Percentiles rank a stretch among this genome's conserved stretches.
phyloP scores from a whole-genome alignment of 2,113 vertebrate species.

The Tragulus kanchil region DNA sequence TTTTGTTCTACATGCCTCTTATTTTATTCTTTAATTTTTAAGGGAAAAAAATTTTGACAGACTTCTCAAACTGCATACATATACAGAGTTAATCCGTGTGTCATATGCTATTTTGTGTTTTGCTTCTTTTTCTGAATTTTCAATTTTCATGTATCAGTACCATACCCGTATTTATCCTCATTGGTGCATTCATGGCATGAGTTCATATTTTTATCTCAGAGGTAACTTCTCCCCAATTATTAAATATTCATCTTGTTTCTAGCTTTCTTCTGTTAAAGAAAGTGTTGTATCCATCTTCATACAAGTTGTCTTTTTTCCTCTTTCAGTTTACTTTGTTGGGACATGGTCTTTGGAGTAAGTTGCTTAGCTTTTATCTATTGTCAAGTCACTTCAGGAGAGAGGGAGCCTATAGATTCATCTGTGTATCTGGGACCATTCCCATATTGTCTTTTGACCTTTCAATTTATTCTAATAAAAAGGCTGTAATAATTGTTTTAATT shows the following conservation, averaged over 20 bases:
- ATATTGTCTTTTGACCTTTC: slow-evolving; percentile 6
- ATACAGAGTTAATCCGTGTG: not conserved
- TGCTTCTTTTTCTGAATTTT: slow-evolving; percentile 35
- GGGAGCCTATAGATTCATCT: not conserved
- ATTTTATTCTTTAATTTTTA: slow-evolving; percentile 23
- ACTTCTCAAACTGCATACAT: not conserved
- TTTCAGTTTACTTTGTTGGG: not conserved
- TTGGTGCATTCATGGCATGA: not conserved
- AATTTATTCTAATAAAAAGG: not conserved
- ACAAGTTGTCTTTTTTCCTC: not conserved
- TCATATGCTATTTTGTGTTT: not conserved
- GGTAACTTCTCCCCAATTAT: not conserved
- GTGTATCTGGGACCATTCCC: not conserved
- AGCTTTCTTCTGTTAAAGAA: not conserved
- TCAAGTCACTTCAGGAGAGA: not conserved
- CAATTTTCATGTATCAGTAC: not conserved
- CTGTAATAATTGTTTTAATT: not conserved
- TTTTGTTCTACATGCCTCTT: not conserved
- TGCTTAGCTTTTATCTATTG: not conserved
- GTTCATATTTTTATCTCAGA: not conserved
- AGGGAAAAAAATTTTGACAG: not conserved
- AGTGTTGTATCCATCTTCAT: not conserved
- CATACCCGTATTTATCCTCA: not conserved
- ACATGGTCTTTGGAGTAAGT: not conserved
- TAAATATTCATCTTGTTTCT: not conserved